Percentiles rank a stretch among this genome's conserved stretches.
Conservation (phyloP, 2,113 vertebrate genomes). For the Crotalus tigris region DNA sequence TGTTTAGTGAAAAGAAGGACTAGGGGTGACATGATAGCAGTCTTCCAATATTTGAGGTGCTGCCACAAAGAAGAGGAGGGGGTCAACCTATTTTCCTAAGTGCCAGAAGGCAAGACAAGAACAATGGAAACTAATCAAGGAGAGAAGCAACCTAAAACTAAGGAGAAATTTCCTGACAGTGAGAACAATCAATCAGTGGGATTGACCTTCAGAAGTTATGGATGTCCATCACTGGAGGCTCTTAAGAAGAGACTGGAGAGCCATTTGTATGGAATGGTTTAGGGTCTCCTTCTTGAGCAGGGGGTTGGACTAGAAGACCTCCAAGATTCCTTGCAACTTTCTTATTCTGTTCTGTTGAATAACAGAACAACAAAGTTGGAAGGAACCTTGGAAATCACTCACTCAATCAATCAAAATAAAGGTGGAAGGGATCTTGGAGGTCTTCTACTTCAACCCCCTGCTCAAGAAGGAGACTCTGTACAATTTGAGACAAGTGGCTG, state of each 20-base stretch:
- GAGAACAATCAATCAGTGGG: background rate
- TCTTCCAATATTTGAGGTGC: background rate
- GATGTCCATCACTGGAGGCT: background rate
- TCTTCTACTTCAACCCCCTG: too few relatives aligned
- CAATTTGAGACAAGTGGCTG: too few relatives aligned
- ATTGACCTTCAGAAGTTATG: background rate
- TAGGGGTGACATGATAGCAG: background rate
- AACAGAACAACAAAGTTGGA: too few relatives aligned
- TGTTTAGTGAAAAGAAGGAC: background rate
- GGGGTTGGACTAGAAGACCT: background rate
- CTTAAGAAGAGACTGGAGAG: background rate
- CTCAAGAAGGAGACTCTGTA: too few relatives aligned
- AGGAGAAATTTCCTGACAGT: background rate
- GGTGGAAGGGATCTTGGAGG: too few relatives aligned
- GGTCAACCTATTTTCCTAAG: too few relatives aligned
- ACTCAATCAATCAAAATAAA: too few relatives aligned
- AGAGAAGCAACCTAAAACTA: background rate
- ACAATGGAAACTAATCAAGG: background rate
- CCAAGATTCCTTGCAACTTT: background rate
- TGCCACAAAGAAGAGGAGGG: too few relatives aligned
- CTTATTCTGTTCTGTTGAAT: too few relatives aligned
- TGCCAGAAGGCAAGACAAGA: background rate
- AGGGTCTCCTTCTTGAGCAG: background rate
- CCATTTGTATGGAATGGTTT: background rate
- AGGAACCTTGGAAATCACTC: too few relatives aligned